Evolutionary conservation across 53 echinoderm and acorn worm species (phyloP).

Genomic region (Paelopatides confundens): DNA sequence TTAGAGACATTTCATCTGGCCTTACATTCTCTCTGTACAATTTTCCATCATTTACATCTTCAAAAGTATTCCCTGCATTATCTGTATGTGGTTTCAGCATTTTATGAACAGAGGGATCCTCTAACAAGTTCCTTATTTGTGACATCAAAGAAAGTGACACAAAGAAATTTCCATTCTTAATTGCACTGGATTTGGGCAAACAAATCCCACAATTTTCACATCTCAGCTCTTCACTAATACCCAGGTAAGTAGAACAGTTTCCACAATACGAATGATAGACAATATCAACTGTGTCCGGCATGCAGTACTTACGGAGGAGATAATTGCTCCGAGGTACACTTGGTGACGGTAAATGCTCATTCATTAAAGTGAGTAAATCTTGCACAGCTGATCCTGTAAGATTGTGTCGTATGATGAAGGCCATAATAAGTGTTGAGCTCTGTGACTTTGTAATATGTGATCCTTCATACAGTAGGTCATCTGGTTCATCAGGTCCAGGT

Average conservation of each 20-base stretch:
- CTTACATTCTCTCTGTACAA: conserved; percentile 7
- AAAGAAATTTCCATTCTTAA: conserved; percentile 48
- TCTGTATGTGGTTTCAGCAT: background rate
- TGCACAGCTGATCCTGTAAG: conserved; percentile 3
- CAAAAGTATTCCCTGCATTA: background rate
- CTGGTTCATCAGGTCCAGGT: background rate
- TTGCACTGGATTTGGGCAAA: background rate
- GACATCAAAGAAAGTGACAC: conserved; percentile 4
- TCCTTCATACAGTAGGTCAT: background rate
- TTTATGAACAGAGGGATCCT: background rate
- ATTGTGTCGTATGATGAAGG: conserved; percentile 7
- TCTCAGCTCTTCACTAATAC: background rate
- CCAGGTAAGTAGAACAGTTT: conserved; percentile 39
- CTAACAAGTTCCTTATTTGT: background rate
- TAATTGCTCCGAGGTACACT: conserved; percentile 53
- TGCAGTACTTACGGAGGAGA: conserved; percentile 43
- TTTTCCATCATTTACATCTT: conserved; percentile 49
- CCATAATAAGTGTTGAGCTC: conserved; percentile 23
- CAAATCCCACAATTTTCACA: conserved; percentile 16
- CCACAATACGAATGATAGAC: conserved; percentile 49
- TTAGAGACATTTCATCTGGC: background rate
- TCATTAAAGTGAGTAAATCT: background rate
- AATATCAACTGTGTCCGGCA: conserved; percentile 17
- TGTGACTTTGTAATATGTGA: conserved; percentile 6
- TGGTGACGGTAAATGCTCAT: conserved; percentile 5